Conservation (phyloP, 2,113 vertebrate genomes). For the Dicrurus megarhynchus region DNA sequence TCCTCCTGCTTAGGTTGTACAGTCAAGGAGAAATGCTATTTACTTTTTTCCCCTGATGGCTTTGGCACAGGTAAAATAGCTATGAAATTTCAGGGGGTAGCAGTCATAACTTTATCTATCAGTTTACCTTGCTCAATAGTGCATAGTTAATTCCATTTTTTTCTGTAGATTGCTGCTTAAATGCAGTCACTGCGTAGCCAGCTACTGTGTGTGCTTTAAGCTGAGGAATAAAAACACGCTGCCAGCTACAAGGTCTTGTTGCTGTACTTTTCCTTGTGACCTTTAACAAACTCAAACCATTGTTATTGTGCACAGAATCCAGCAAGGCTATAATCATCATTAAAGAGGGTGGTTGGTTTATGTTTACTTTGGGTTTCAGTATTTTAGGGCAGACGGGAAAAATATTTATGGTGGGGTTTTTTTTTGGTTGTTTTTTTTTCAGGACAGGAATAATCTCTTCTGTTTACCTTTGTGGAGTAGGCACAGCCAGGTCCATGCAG, state of each 20-base stretch:
- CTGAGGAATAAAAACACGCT: neutral
- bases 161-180: neutral
- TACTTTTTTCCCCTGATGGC: neutral
- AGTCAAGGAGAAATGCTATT: neutral
- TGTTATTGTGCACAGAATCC: neutral
- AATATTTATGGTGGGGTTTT: neutral
- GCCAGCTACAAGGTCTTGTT: neutral
- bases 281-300: neutral
- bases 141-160: neutral
- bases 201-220: neutral
- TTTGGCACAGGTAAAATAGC: neutral
- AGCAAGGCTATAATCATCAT: constrained; percentile 24
- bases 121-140: neutral
- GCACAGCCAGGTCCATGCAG: neutral
- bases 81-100: neutral
- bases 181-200: neutral
- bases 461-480: neutral
- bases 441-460: neutral
- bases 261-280: constrained; percentile 41
- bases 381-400: constrained; percentile 13
- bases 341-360: neutral
- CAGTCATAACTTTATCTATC: neutral
- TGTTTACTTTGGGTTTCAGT: constrained; percentile 18
- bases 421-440: neutral
- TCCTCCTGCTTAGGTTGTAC: neutral